These are phyloP conservation scores for Vultur gryphus DNA, from an alignment of 2,797 vertebrate genomes.

Conservation along the genomic window DNA sequence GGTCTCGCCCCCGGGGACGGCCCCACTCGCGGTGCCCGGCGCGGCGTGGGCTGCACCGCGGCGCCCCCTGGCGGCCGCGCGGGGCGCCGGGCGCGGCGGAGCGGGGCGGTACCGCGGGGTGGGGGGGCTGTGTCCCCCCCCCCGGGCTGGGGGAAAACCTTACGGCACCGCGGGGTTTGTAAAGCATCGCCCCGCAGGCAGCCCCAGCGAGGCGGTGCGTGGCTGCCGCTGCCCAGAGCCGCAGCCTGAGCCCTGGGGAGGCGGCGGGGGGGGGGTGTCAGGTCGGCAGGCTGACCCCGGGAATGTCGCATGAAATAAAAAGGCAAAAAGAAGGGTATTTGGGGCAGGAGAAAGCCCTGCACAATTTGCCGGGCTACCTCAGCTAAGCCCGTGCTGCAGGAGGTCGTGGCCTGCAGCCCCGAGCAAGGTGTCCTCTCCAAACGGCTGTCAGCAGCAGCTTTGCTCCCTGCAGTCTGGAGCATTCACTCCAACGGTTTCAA, in stretches of 20 bases:
- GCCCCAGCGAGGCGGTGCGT: neutral
- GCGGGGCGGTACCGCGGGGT: neutral
- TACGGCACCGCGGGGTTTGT: neutral
- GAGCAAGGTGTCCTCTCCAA: neutral
- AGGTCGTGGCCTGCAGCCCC: neutral
- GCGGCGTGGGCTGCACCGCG: neutral
- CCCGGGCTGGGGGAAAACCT: neutral
- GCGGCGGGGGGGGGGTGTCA: too few relatives aligned
- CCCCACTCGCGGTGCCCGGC: neutral
- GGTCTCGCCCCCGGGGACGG: too few relatives aligned
- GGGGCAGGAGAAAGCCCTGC: too few relatives aligned
- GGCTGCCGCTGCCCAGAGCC: neutral
- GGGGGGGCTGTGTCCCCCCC: too few relatives aligned
- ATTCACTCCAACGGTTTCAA: rapidly evolving
- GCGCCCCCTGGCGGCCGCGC: neutral
- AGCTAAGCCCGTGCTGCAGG: neutral
- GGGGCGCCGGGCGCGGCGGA: too few relatives aligned
- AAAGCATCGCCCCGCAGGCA: neutral
- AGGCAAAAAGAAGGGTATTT: too few relatives aligned
- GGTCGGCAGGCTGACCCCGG: too few relatives aligned
- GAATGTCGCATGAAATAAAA: neutral
- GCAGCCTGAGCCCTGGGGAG: neutral
- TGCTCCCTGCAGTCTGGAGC: neutral
- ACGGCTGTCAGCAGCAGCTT: too few relatives aligned
- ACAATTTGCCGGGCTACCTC: neutral